These are phyloP conservation scores for Poeciliopsis retropinna DNA, from an alignment of 2,113 vertebrate species.

Conservation along the genomic window DNA sequence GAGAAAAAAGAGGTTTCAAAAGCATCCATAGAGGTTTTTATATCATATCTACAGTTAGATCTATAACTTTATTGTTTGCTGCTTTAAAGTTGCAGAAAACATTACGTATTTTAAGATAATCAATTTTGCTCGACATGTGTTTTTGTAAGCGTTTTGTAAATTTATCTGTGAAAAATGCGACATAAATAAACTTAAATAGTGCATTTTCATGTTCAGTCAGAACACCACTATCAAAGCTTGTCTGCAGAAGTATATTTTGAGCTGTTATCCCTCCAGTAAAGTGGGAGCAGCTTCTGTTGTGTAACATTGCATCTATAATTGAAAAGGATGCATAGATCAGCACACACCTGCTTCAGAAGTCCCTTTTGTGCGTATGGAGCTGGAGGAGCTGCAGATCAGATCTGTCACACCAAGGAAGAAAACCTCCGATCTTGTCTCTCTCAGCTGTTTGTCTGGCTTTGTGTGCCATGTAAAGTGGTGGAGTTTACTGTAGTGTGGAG, in stretches of 20 bases:
- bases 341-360: slow-evolving; percentile 55
- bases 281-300: slow-evolving; percentile 52
- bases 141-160: background rate
- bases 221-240: slow-evolving; percentile 6
- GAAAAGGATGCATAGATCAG: slow-evolving; percentile 57
- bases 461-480: slow-evolving; percentile 15
- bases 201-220: slow-evolving; percentile 1
- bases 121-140: background rate
- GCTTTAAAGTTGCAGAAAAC: no score
- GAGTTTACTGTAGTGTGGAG: slow-evolving; percentile 7
- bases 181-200: background rate
- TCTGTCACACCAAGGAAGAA: slow-evolving; percentile 28
- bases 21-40: no score
- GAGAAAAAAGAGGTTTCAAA: no score
- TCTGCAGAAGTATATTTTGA: slow-evolving; percentile 26
- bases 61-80: no score
- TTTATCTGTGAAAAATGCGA: background rate
- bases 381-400: slow-evolving; percentile 39
- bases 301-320: slow-evolving; percentile 69
- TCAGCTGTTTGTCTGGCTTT: slow-evolving; percentile 17
- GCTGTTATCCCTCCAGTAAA: slow-evolving; percentile 17
- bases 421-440: slow-evolving; percentile 6
- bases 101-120: background rate
- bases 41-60: no score
- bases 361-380: slow-evolving; percentile 12